These are phyloP conservation scores for Graphium colonna DNA, from an alignment of 2,888 invertebrate species.

Conservation along the genomic window DNA sequence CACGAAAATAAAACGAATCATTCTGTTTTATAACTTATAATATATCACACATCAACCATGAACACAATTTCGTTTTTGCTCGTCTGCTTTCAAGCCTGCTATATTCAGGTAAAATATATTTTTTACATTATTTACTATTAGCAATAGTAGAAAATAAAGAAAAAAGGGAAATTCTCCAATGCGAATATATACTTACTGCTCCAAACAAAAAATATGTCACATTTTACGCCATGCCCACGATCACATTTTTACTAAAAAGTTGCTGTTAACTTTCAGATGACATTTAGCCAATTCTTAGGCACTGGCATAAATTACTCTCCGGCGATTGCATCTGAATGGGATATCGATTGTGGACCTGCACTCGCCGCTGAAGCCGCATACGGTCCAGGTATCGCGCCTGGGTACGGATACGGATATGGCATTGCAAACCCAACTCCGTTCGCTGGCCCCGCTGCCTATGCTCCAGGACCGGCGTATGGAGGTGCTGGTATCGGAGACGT, in stretches of 20 bases:
- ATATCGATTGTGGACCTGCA: slow-evolving; percentile 5
- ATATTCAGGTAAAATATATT: slow-evolving; percentile 3
- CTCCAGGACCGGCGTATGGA: slow-evolving; percentile 29
- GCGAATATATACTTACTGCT: too few relatives aligned
- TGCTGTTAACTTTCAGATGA: not conserved
- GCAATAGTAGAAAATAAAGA: too few relatives aligned
- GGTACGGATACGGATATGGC: slow-evolving; percentile 22
- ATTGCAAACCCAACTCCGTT: slow-evolving; percentile 12
- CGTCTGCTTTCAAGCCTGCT: not conserved
- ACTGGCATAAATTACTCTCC: not conserved
- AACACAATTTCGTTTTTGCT: not conserved
- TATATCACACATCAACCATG: not conserved
- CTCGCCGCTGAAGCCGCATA: slow-evolving; percentile 3
- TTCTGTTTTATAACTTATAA: not conserved
- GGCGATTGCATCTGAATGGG: not conserved
- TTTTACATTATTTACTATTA: too few relatives aligned
- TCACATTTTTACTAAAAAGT: too few relatives aligned
- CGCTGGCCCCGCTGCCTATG: slow-evolving; percentile 12
- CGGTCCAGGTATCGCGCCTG: slow-evolving; percentile 20
- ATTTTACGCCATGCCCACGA: too few relatives aligned
- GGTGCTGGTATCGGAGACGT: slow-evolving; percentile 34
- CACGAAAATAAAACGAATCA: not conserved
- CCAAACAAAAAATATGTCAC: too few relatives aligned
- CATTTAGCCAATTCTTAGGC: not conserved
- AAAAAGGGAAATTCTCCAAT: too few relatives aligned